Conservation (phyloP, 1,140 invertebrate genomes). For the Phymorhynchus buccinoides region DNA sequence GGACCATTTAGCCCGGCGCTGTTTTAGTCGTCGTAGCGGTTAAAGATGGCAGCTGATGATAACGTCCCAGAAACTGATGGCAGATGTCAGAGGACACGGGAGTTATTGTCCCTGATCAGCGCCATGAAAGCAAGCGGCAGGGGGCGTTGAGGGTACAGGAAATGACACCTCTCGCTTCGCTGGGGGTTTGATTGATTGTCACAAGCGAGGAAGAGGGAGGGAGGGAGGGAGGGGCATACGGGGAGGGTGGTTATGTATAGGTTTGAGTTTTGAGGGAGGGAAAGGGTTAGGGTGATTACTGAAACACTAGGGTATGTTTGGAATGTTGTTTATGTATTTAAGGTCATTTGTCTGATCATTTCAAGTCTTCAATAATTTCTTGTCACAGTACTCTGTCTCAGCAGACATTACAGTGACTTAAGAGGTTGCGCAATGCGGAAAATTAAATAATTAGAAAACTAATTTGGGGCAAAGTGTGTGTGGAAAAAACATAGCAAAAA, state of each 20-base stretch:
- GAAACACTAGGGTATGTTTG: no score
- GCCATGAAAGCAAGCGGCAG: not conserved
- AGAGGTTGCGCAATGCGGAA: no score
- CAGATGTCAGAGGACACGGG: conserved; percentile 20
- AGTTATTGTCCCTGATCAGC: conserved; percentile 15
- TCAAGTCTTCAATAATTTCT: no score
- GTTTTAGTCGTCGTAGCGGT: no score
- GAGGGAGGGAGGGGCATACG: not conserved
- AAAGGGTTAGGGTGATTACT: not conserved
- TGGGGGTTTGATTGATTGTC: not conserved
- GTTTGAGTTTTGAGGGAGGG: not conserved
- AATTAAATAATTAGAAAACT: no score
- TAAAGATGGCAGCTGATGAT: conserved; percentile 22
- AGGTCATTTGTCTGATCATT: no score
- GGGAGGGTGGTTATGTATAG: not conserved
- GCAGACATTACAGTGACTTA: no score
- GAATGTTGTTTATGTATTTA: no score
- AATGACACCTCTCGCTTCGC: not conserved
- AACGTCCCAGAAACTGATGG: conserved; percentile 5
- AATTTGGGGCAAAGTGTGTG: no score
- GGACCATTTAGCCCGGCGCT: conserved; percentile 2
- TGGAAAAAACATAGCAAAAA: no score
- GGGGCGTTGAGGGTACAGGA: not conserved
- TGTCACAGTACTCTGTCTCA: no score
- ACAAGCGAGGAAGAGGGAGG: not conserved